Evolutionary conservation across 1,140 invertebrate genomes (phyloP).

Genomic region (Eurosta solidaginis): DNA sequence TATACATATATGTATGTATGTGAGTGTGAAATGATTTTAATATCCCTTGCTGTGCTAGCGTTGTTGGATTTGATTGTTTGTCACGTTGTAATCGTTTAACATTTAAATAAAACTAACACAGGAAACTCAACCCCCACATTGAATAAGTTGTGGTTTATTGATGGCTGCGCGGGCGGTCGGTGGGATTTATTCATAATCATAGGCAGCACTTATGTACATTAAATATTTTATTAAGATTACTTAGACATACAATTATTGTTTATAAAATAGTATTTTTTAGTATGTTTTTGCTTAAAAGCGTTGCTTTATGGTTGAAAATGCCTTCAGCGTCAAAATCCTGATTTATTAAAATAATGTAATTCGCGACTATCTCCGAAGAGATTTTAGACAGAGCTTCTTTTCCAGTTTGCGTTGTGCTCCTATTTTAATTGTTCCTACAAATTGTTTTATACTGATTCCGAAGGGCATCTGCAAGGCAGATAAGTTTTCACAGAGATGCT

Average conservation of each 20-base stretch:
- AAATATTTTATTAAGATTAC: constrained; percentile 14
- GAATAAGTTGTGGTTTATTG: constrained; percentile 15
- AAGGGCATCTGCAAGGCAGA: too few relatives aligned
- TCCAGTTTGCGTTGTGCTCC: too few relatives aligned
- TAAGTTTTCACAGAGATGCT: too few relatives aligned
- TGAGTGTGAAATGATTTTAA: not conserved
- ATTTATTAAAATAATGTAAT: too few relatives aligned
- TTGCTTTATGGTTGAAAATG: too few relatives aligned
- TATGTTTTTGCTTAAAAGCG: not conserved
- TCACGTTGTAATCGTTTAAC: not conserved
- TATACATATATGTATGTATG: not conserved
- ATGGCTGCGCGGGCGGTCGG: not conserved
- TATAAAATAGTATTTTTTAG: not conserved
- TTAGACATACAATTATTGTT: constrained; percentile 1
- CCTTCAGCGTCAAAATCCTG: too few relatives aligned
- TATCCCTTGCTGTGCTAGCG: constrained; percentile 7
- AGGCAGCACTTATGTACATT: not conserved
- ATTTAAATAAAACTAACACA: constrained; percentile 19
- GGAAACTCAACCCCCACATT: constrained; percentile 21
- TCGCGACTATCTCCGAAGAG: too few relatives aligned
- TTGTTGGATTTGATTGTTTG: not conserved
- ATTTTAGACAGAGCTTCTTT: too few relatives aligned
- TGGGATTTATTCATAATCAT: not conserved
- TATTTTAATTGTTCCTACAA: too few relatives aligned
- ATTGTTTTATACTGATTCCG: too few relatives aligned